Conservation (phyloP, 2,888 invertebrate genomes). For the Stictocephala bisonia region DNA sequence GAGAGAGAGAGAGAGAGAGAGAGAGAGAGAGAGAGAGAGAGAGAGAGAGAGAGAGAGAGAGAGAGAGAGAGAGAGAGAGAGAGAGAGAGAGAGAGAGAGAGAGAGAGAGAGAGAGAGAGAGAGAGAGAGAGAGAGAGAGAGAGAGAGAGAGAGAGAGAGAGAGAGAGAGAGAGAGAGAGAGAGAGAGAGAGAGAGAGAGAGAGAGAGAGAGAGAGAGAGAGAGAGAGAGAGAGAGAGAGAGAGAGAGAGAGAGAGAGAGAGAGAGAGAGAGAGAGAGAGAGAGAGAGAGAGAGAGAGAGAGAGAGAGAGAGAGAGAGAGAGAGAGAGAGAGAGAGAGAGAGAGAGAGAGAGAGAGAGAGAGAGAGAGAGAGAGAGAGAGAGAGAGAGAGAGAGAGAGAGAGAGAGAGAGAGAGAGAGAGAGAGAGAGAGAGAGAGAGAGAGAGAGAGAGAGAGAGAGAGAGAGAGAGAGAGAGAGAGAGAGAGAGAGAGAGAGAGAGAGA, state of each 20-base stretch:
- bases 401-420: conserved; percentile 24
- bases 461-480: conserved; percentile 19
- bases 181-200: conserved; percentile 24
- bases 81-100: background rate
- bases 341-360: conserved; percentile 24
- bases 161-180: conserved; percentile 24
- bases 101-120: background rate
- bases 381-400: conserved; percentile 24
- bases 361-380: conserved; percentile 24
- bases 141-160: conserved; percentile 7
- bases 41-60: background rate
- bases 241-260: conserved; percentile 24
- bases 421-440: conserved; percentile 24
- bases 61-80: background rate
- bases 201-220: conserved; percentile 24
- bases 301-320: conserved; percentile 24
- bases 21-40: conserved; percentile 6
- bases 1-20: conserved; percentile 18
- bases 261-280: conserved; percentile 24
- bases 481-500: too few relatives aligned
- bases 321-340: conserved; percentile 24
- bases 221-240: conserved; percentile 24
- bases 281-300: conserved; percentile 24
- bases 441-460: conserved; percentile 21
- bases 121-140: background rate